Evolutionary conservation across 2,113 vertebrate species (phyloP).

Genomic region (Otocyon megalotis): DNA sequence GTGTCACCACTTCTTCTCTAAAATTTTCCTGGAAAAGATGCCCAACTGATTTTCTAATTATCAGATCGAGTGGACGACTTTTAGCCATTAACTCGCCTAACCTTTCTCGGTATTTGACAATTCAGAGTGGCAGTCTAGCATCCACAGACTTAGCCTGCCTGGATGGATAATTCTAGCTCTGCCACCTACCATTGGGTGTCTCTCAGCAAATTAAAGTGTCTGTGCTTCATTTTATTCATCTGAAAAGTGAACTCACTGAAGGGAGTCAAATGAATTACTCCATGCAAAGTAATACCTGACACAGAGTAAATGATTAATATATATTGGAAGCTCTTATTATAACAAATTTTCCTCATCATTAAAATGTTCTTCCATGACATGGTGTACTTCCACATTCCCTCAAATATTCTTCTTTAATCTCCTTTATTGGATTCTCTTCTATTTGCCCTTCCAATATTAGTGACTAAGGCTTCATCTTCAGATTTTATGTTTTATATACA

Average conservation of each 20-base stretch:
- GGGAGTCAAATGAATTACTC: background rate
- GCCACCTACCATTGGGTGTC: background rate
- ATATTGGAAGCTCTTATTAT: background rate
- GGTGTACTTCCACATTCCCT: background rate
- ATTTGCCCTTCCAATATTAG: background rate
- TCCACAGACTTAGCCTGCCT: background rate
- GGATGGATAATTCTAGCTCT: background rate
- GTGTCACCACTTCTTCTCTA: background rate
- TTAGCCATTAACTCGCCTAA: background rate
- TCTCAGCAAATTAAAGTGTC: background rate
- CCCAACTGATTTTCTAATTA: background rate
- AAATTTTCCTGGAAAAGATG: background rate
- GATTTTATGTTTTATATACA: constrained; percentile 10
- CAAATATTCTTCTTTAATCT: background rate
- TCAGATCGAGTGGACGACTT: background rate
- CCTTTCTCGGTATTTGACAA: background rate
- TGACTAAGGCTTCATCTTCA: background rate
- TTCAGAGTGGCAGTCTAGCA: background rate
- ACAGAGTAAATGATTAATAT: background rate
- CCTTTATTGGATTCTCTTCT: background rate
- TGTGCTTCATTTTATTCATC: background rate
- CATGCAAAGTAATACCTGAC: background rate
- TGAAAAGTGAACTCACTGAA: background rate
- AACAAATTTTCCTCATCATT: background rate
- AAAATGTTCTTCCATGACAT: background rate